A percentile compares a stretch with the other conserved stretches of the same genome.
Conservation (phyloP, 2,113 vertebrate species). For the Phodopus roborovskii region DNA sequence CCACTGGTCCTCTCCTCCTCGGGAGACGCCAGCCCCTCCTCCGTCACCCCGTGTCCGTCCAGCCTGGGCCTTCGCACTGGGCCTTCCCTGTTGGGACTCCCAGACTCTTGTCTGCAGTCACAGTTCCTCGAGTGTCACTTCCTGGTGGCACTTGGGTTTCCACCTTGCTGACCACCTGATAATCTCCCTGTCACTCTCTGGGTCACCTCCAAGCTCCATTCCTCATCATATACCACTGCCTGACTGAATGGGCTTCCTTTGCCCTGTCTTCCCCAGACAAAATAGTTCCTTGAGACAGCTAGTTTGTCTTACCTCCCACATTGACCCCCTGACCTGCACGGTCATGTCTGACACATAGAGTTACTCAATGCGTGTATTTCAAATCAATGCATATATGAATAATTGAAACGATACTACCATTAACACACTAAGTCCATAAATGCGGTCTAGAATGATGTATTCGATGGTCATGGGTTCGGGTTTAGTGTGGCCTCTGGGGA, state of each 20-base stretch:
- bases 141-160: background rate
- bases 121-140: background rate
- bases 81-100: background rate
- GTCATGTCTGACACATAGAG: background rate
- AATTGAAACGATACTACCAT: background rate
- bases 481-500: background rate
- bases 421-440: background rate
- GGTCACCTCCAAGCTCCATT: background rate
- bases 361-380: background rate
- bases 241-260: background rate
- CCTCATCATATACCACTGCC: rapidly evolving
- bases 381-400: background rate
- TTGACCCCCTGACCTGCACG: background rate
- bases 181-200: background rate
- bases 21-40: rapidly evolving
- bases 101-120: background rate
- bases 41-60: too few species aligned
- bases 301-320: background rate
- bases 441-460: background rate
- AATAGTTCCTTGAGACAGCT: background rate
- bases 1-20: background rate
- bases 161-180: background rate
- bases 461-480: background rate
- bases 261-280: background rate
- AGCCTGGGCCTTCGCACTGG: rapidly evolving